Evolutionary conservation across 2,888 invertebrate species (phyloP).

Genomic region (Megastigmus dorsalis): DNA sequence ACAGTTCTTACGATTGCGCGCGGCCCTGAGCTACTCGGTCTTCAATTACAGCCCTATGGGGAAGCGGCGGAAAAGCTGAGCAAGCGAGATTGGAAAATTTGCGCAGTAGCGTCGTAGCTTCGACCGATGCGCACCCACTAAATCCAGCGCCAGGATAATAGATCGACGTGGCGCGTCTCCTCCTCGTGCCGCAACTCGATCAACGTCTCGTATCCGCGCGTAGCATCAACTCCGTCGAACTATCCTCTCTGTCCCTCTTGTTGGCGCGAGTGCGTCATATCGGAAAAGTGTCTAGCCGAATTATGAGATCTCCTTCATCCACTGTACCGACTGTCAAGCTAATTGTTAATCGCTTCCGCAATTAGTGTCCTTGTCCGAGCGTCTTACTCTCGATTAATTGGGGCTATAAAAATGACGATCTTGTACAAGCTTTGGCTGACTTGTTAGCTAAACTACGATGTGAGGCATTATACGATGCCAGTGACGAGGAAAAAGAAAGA

Average conservation of each 20-base stretch:
- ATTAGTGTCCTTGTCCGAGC: constrained; percentile 17
- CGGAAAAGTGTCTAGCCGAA: neutral
- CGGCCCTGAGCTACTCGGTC: no score
- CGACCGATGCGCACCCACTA: neutral
- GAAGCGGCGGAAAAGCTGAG: constrained; percentile 27
- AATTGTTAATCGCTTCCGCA: constrained; percentile 33
- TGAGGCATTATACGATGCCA: neutral
- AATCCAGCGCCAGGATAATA: constrained; percentile 32
- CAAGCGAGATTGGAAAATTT: constrained; percentile 45
- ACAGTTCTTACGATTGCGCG: neutral
- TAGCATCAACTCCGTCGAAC: neutral
- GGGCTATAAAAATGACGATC: constrained; percentile 7
- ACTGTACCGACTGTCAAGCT: neutral
- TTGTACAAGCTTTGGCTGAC: neutral
- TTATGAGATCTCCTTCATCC: neutral
- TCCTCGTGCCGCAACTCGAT: constrained; percentile 27
- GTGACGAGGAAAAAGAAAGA: neutral
- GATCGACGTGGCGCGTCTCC: constrained; percentile 22
- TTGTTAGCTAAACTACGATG: neutral
- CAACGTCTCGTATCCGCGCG: constrained; percentile 19
- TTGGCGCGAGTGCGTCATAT: no score
- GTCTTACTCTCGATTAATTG: constrained; percentile 7
- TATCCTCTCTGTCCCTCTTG: no score
- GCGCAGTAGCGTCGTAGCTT: constrained; percentile 18
- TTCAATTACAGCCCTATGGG: constrained; percentile 30